These are phyloP conservation scores for Hydractinia echinata DNA, from an alignment of 30 jellyfish, hydroid and myxozoan species.

Conservation along the genomic window DNA sequence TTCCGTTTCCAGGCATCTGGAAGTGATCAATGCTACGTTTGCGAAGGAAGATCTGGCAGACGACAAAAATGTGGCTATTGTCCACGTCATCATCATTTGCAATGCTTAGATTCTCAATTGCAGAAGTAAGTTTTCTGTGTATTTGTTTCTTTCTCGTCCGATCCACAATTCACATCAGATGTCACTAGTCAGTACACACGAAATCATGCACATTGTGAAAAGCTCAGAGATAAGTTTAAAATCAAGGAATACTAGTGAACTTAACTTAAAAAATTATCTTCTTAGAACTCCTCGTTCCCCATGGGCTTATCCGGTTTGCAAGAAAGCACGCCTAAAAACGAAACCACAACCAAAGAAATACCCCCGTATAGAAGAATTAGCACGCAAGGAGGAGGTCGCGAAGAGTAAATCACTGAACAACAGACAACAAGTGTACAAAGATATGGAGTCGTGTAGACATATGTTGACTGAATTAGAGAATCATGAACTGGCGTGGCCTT, in stretches of 20 bases:
- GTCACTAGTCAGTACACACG: too few species aligned
- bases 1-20: constrained; percentile 75
- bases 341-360: constrained; percentile 52
- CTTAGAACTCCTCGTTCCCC: constrained; percentile 94
- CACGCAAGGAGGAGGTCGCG: constrained; percentile 41
- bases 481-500: constrained; percentile 94
- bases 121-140: constrained; percentile 52
- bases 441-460: constrained; percentile 81
- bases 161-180: too few species aligned
- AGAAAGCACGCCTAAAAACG: constrained; percentile 71
- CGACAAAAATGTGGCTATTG: constrained; percentile 79
- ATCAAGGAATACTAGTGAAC: too few species aligned
- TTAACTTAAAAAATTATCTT: background rate
- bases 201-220: too few species aligned
- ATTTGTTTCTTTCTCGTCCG: too few species aligned
- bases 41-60: constrained; percentile 63
- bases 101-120: constrained; percentile 86
- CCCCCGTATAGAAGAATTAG: constrained; percentile 62
- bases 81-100: constrained; percentile 83
- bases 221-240: too few species aligned
- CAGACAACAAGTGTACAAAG: constrained; percentile 75
- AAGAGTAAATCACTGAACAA: constrained; percentile 35
- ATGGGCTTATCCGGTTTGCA: constrained; percentile 98
- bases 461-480: constrained; percentile 89
- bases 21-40: constrained; percentile 92